phyloP scores from a whole-genome alignment of 2,797 vertebrate genomes.

The Erethizon dorsatum region DNA sequence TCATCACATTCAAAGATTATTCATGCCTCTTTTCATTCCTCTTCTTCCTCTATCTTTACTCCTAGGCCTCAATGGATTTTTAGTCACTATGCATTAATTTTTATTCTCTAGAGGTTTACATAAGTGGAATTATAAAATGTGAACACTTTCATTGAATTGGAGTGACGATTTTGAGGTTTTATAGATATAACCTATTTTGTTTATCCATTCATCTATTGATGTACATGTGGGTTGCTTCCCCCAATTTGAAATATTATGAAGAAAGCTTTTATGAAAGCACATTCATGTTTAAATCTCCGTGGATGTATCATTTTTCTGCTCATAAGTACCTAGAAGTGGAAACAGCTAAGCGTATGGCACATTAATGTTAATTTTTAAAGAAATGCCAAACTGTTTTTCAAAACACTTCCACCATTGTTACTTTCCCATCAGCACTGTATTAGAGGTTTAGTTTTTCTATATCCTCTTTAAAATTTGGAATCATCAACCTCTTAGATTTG shows the following conservation, averaged over 20 bases:
- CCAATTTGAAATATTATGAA: neutral
- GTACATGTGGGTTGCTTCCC: neutral
- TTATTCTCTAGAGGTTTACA: neutral
- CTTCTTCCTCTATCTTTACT: neutral
- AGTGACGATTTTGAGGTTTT: conserved; percentile 35
- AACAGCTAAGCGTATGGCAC: neutral
- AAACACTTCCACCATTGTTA: neutral
- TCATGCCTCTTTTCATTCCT: neutral
- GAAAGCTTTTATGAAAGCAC: neutral
- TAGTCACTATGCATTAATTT: neutral
- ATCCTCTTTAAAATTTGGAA: neutral
- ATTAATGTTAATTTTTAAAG: neutral
- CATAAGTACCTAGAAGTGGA: neutral
- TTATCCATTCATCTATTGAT: neutral
- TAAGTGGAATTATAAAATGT: neutral
- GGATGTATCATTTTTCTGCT: neutral
- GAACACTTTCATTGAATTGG: neutral
- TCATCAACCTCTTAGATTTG: neutral
- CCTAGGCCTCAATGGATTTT: neutral
- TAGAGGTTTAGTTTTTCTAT: neutral
- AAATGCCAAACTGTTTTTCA: neutral
- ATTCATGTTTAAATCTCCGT: neutral
- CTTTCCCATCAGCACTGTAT: neutral
- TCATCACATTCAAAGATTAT: neutral
- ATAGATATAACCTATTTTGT: neutral